A percentile compares a stretch with the other conserved stretches of the same genome.
phyloP scores from a whole-genome alignment of 1,140 invertebrate genomes.

The Hyles euphorbiae region DNA sequence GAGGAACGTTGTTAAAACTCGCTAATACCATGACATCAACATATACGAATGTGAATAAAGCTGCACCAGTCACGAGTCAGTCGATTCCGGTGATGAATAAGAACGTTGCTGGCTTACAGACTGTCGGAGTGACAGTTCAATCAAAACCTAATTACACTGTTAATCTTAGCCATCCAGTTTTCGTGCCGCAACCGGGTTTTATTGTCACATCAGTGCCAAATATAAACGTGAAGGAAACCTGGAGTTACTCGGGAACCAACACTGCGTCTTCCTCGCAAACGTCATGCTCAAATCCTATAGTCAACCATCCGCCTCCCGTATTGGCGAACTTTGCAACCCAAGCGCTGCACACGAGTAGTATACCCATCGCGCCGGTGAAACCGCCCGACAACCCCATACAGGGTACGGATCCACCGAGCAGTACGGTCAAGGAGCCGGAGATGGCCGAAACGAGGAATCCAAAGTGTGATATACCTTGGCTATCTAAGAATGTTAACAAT shows the following conservation, averaged over 20 bases:
- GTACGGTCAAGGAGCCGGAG: slow-evolving; percentile 64
- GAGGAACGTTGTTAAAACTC: slow-evolving; percentile 64
- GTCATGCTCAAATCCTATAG: slow-evolving; percentile 55
- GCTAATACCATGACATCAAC: slow-evolving; percentile 55
- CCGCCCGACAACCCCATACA: slow-evolving; percentile 70
- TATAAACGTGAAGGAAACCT: slow-evolving; percentile 72
- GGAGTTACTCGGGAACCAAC: slow-evolving; percentile 60
- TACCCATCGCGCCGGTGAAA: slow-evolving; percentile 63
- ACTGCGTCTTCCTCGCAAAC: slow-evolving; percentile 49
- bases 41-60: slow-evolving; percentile 54
- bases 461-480: slow-evolving; percentile 71
- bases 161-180: slow-evolving; percentile 64
- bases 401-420: slow-evolving; percentile 64
- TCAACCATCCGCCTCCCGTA: slow-evolving; percentile 51
- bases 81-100: slow-evolving; percentile 60
- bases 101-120: slow-evolving; percentile 49
- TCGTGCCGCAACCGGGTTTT: slow-evolving; percentile 69
- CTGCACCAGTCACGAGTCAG: slow-evolving; percentile 48
- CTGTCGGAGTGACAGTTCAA: slow-evolving; percentile 61
- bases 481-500: slow-evolving; percentile 71
- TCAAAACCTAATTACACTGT: slow-evolving; percentile 67
- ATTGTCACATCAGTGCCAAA: slow-evolving; percentile 73
- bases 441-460: slow-evolving; percentile 41
- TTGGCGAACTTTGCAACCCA: slow-evolving; percentile 50
- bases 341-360: slow-evolving; percentile 62